phyloP scores from a whole-genome alignment of 2,888 invertebrate species.

The Cylindroiulus punctatus region DNA sequence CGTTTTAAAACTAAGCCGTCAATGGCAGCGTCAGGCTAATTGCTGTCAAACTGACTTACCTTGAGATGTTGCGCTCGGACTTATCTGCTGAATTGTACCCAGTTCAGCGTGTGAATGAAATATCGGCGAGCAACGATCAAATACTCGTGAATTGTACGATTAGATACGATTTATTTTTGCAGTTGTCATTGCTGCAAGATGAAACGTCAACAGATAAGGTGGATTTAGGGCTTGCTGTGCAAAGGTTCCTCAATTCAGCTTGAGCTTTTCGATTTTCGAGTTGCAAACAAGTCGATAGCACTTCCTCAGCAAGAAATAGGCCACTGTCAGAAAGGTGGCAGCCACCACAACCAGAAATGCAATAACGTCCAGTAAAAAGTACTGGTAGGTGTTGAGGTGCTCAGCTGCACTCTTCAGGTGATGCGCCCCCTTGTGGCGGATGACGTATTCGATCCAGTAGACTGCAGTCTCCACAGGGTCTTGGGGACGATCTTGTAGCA shows the following conservation, averaged over 20 bases:
- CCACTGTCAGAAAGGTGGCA: background rate
- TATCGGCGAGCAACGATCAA: no score
- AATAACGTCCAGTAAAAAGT: conserved; percentile 54
- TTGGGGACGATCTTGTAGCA: conserved; percentile 44
- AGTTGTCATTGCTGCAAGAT: background rate
- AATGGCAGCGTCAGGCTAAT: no score
- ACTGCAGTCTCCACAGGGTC: conserved; percentile 42
- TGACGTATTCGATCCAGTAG: conserved; percentile 55
- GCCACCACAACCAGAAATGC: background rate
- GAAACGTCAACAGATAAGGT: background rate
- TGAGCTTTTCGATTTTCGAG: background rate
- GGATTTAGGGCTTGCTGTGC: background rate
- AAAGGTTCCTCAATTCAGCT: background rate
- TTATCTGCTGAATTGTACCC: no score
- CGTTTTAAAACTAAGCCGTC: no score
- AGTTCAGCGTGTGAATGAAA: no score
- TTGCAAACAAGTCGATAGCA: background rate
- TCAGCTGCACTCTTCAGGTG: conserved; percentile 46
- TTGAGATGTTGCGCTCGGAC: no score
- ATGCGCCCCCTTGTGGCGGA: conserved; percentile 54
- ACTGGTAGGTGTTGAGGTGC: conserved; percentile 51
- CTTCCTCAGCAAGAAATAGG: background rate
- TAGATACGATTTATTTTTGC: no score
- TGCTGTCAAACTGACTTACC: no score
- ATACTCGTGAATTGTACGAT: no score